These are phyloP conservation scores for Takifugu bimaculatus DNA, from an alignment of 2,113 vertebrate genomes.

Conservation along the genomic window DNA sequence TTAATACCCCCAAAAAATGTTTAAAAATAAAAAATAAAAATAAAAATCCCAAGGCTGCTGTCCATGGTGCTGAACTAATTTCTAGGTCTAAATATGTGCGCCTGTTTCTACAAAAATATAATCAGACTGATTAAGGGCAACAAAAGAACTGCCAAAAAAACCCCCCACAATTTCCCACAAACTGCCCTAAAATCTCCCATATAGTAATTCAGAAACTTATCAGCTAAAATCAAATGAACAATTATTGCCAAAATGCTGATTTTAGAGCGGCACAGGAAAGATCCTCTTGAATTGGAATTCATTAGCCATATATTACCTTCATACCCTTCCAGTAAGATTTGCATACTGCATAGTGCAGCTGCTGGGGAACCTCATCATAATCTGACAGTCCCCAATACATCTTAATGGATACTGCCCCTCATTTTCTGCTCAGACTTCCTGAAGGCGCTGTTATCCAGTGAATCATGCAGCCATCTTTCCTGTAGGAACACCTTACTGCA, in stretches of 20 bases:
- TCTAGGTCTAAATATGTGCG: too few species aligned
- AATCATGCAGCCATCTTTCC: not conserved
- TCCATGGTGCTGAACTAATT: conserved; percentile 16
- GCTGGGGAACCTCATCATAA: conserved; percentile 12
- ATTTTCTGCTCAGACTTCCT: not conserved
- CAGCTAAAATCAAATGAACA: too few species aligned
- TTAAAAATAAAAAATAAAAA: not conserved
- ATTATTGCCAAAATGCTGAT: too few species aligned
- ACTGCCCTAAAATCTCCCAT: too few species aligned
- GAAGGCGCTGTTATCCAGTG: not conserved
- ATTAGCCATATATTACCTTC: conserved; percentile 9
- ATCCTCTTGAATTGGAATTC: conserved; percentile 17
- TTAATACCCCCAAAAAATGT: not conserved
- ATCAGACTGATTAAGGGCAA: too few species aligned
- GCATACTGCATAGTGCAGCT: conserved; percentile 8
- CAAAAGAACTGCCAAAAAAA: too few species aligned
- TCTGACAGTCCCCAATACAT: conserved; percentile 3
- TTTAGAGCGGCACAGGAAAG: too few species aligned
- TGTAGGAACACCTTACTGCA: not conserved
- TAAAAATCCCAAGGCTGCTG: not conserved
- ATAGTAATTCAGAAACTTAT: too few species aligned
- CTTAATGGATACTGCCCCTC: not conserved
- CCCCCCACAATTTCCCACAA: too few species aligned
- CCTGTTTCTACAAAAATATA: too few species aligned
- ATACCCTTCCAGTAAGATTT: conserved; percentile 15